Conservation (phyloP, 2,888 invertebrate genomes). For the Corythucha ciliata region DNA sequence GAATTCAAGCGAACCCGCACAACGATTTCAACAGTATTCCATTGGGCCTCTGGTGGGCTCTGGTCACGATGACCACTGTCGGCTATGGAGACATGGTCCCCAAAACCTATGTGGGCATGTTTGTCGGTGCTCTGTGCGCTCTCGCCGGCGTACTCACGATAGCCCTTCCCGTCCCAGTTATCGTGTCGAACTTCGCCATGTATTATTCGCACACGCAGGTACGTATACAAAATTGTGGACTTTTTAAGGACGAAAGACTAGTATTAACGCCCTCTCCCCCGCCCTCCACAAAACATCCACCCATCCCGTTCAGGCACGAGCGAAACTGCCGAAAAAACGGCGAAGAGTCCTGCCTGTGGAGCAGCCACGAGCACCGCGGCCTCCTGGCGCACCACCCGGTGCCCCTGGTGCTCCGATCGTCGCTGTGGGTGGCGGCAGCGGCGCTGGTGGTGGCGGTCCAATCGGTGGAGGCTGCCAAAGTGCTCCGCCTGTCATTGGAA, state of each 20-base stretch:
- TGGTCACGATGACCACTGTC: conserved; percentile 98
- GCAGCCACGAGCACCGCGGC: conserved; percentile 63
- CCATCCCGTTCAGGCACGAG: conserved; percentile 91
- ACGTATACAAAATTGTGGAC: too few species aligned
- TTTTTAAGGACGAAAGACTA: too few species aligned
- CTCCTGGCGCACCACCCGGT: conserved; percentile 46
- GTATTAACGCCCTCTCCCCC: too few species aligned
- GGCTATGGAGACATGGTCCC: conserved; percentile 99
- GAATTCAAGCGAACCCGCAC: conserved; percentile 88
- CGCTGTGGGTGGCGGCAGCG: conserved; percentile 39
- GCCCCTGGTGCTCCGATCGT: conserved; percentile 40
- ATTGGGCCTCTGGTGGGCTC: conserved; percentile 95
- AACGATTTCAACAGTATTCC: conserved; percentile 99
- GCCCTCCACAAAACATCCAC: too few species aligned
- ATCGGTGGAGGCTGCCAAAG: conserved; percentile 27
- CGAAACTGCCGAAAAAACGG: conserved; percentile 97
- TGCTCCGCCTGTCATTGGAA: conserved; percentile 36
- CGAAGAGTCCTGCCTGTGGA: conserved; percentile 94
- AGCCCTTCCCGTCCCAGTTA: conserved; percentile 97
- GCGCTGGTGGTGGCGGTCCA: conserved; percentile 39
- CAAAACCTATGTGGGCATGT: conserved; percentile 97
- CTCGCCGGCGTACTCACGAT: conserved; percentile 97
- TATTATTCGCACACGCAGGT: conserved; percentile 80
- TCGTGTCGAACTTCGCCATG: conserved; percentile 98
- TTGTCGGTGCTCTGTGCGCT: conserved; percentile 95